phyloP scores from a whole-genome alignment of 1,140 invertebrate genomes.

The Diorhabda elongata region DNA sequence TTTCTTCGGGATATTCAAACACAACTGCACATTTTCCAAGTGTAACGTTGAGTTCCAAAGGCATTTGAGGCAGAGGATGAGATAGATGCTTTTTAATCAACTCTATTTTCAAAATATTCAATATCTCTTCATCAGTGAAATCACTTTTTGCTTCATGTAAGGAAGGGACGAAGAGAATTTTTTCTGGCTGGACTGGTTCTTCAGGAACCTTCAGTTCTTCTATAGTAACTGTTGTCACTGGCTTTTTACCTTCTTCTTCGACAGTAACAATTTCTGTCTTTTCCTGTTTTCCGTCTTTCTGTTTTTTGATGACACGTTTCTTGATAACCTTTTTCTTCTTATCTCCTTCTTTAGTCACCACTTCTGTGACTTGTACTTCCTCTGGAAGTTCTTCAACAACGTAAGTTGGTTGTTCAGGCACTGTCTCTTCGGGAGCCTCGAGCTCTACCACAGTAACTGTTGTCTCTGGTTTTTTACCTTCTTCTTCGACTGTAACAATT shows the following conservation, averaged over 20 bases:
- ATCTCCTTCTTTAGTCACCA: conserved; percentile 33
- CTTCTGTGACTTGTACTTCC: conserved; percentile 26
- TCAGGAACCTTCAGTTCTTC: conserved; percentile 28
- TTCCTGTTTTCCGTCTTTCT: conserved; percentile 40
- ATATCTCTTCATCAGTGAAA: conserved; percentile 27
- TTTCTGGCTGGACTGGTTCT: conserved; percentile 22
- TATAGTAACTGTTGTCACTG: conserved; percentile 33
- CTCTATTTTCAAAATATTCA: conserved; percentile 34
- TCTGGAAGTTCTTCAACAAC: conserved; percentile 30
- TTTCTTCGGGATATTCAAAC: conserved; percentile 30
- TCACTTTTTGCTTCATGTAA: conserved; percentile 29
- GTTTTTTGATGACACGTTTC: conserved; percentile 43
- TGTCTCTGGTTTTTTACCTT: conserved; percentile 45
- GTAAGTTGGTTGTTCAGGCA: conserved; percentile 22
- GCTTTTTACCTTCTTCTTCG: conserved; percentile 42
- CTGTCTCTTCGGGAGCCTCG: conserved; percentile 31
- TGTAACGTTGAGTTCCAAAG: conserved; percentile 21
- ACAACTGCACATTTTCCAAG: conserved; percentile 19
- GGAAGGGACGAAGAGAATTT: conserved; percentile 33
- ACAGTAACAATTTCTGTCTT: conserved; percentile 39
- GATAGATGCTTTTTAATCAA: conserved; percentile 31
- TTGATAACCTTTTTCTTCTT: conserved; percentile 43
- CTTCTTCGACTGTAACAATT: conserved; percentile 50
- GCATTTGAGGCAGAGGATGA: conserved; percentile 34
- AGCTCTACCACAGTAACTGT: conserved; percentile 42